Evolutionary conservation across 2,888 invertebrate genomes (phyloP).

Genomic region (Octonoba sinensis): DNA sequence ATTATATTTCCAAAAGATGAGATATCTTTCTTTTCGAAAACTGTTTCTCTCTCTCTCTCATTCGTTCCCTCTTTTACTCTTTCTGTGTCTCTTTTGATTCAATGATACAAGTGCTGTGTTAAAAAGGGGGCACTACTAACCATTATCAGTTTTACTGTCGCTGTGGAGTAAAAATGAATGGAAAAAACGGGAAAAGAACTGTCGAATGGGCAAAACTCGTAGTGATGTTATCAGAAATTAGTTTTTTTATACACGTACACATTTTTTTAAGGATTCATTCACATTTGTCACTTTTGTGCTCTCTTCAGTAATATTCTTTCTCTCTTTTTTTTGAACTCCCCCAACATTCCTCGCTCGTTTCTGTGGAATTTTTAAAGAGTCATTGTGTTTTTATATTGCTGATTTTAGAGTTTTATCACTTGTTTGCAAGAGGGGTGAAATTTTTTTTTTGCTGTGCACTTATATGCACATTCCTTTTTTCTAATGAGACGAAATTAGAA

Average conservation of each 20-base stretch:
- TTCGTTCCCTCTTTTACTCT: constrained; percentile 1
- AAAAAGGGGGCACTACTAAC: constrained; percentile 13
- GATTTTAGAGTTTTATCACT: constrained; percentile 57
- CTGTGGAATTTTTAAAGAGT: constrained; percentile 45
- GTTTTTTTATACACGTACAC: background rate
- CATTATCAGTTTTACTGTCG: constrained; percentile 59
- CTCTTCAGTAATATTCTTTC: background rate
- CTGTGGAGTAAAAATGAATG: constrained; percentile 39
- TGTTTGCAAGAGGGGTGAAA: constrained; percentile 1
- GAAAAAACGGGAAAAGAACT: constrained; percentile 37
- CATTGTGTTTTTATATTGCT: constrained; percentile 61
- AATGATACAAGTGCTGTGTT: constrained; percentile 47
- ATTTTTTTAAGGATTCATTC: constrained; percentile 40
- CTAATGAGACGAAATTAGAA: too few species aligned
- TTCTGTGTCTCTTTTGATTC: constrained; percentile 35
- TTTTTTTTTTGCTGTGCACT: too few species aligned
- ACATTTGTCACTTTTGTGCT: constrained; percentile 55
- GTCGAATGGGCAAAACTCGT: constrained; percentile 57
- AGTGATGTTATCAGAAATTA: constrained; percentile 30
- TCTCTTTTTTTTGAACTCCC: constrained; percentile 24
- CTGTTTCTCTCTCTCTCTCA: constrained; percentile 34
- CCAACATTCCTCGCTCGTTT: constrained; percentile 27
- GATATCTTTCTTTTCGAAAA: constrained; percentile 49
- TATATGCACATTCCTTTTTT: too few species aligned
- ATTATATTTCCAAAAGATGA: constrained; percentile 60